Evolutionary conservation across 2,113 vertebrate genomes (phyloP), one percentile per base, ranked within the genome.

Genomic region (Lethenteron reissneri): DNA sequence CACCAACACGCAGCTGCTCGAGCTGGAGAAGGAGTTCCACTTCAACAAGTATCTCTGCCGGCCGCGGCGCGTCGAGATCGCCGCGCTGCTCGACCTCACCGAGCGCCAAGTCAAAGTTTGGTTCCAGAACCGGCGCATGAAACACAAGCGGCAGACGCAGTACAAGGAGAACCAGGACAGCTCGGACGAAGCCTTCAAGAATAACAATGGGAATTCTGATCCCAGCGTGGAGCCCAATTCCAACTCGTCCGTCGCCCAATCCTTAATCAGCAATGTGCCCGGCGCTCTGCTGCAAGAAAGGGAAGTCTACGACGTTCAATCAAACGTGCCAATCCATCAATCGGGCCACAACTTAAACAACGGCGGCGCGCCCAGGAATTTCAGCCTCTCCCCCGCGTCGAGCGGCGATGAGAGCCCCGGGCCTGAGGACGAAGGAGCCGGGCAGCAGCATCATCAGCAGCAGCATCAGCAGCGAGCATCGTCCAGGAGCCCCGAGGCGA

Each of bases 71-170:
- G 86, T 90, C 72, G 92, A 97, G 74, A 97, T 97, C 72, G 94
- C 94, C 1, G 94, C 94, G 56, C 79, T 95, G 71, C 75, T 97
- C 78, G 85, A 92, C 75, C 84, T 97, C 73, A 96, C 85, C 13
- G 94, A 97, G 76, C 81, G 94, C 4, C 92, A 97, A 77, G 92
- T 97, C 12, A 97, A 96, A 79, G 92, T 97, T 2, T 97, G 92
- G 92, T 96, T 96, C 78, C 92, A 97, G 79, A 97, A 97, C 81
- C 85, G 92, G 1, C 80, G 92, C 11, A 97, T 96, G 92, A 96
- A 97, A 78, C 92, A 96, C 82, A 96, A 97, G 75, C 78, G 92
- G 17, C 92, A 97, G 72, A 88, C 81, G 0, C 88, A 85, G 74
- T 82, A 90, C 75, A 82, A 84, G 25, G 90, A 90, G n/a, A 70